Evolutionary conservation across 2,113 vertebrate genomes (phyloP), one percentile per base, ranked within the genome.

Genomic region (Hyla sarda): DNA sequence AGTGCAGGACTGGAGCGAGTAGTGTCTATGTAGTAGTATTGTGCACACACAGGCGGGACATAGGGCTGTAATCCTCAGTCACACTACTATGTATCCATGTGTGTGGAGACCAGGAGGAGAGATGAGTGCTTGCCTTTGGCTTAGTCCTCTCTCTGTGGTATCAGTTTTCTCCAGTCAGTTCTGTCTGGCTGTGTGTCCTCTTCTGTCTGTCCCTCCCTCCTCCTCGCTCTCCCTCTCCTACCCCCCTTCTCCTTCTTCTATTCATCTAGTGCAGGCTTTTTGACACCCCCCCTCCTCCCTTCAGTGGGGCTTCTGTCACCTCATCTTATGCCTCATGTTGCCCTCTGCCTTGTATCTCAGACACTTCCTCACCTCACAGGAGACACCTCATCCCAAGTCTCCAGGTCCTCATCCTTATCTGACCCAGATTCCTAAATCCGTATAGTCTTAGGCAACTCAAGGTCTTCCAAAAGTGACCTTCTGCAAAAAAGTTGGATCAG

Each of bases 111-210:
- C 19, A 50, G 28, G 45, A 32, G 37, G 77, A 32, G 75, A 76
- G 75, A 16, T 73, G 50, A 47, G 76, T 72, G 85, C 37, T 32
- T 52, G 69, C 32, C 77, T 65, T 80, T 19, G 62, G 67, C 67
- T 80, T 62, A 69, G 62, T 56, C 48, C 50, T 86, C 50, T 81
- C 48, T 72, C 84, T 32, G 65, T 82, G 54, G 78, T 80, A 86
- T 82, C 85, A 86, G 77, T 74, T 86, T 86, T 54, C 87, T 71
- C 19, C 76, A 75, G 69, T 79, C 60, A 65, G 74, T 82, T 52
- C 60, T 60, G 34, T 79, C 84, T 30, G 67, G 52, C 73, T 83
- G 56, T 82, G 54, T 80, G 87, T 76, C 75, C 79, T 86, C 79
- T 86, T 74, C 75, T 48, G 62, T 86, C 52, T 78, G 76, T 74